Conservation (phyloP, 2,797 vertebrate genomes). For the Pteropus rufus region DNA sequence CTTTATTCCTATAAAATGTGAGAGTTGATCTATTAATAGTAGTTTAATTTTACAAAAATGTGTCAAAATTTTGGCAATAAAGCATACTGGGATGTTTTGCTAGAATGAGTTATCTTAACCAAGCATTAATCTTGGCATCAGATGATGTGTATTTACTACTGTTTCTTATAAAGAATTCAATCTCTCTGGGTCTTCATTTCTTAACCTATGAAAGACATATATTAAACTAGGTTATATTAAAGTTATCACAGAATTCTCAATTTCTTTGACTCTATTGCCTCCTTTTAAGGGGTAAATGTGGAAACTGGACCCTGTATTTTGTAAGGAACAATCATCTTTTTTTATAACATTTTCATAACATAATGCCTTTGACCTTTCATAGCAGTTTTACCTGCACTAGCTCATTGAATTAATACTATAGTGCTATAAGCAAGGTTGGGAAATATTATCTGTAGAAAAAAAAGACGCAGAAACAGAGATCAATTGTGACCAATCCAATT, state of each 20-base stretch:
- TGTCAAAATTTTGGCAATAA: not conserved
- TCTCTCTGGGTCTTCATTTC: not conserved
- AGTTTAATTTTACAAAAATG: not conserved
- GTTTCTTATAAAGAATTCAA: not conserved
- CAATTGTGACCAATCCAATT: not conserved
- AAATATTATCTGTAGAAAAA: not conserved
- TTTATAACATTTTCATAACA: not conserved
- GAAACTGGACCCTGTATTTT: not conserved
- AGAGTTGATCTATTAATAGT: not conserved
- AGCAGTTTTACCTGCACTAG: not conserved
- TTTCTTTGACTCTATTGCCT: not conserved
- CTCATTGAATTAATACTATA: not conserved
- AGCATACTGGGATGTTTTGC: not conserved
- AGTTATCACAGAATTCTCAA: not conserved
- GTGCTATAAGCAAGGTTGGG: not conserved
- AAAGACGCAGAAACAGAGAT: not conserved
- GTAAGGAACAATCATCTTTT: not conserved
- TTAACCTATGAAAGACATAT: not conserved
- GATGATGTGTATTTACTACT: not conserved
- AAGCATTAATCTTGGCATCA: not conserved
- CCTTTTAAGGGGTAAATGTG: not conserved
- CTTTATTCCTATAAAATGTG: not conserved
- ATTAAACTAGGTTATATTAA: not conserved
- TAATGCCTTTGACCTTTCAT: not conserved
- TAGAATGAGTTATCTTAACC: not conserved